A percentile compares a stretch with the other conserved stretches of the same genome.
These are phyloP conservation scores for Clarias platycephalus DNA, from an alignment of 2,797 vertebrate genomes.

Conservation along the genomic window DNA sequence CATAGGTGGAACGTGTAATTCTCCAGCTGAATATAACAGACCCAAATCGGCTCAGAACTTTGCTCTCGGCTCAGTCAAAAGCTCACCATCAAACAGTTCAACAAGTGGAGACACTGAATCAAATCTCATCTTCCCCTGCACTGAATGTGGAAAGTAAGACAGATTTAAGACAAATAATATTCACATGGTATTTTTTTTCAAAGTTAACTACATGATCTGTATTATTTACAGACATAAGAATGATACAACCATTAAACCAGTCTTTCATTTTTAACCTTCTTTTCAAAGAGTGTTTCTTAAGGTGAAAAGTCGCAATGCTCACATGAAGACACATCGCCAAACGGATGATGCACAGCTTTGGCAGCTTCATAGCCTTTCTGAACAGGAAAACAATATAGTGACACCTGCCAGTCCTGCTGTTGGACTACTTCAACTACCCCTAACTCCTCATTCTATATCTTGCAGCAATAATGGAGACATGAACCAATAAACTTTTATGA, in stretches of 20 bases:
- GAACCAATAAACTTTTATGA: slow-evolving; percentile 19
- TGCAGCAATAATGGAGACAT: slow-evolving; percentile 14
- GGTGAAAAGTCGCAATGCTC: slow-evolving; percentile 88
- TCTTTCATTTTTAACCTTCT: neutral
- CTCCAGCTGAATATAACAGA: slow-evolving; percentile 63
- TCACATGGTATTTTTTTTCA: slow-evolving; percentile 10
- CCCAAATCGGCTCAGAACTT: slow-evolving; percentile 73
- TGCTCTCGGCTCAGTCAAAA: slow-evolving; percentile 73
- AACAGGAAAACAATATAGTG: slow-evolving; percentile 35
- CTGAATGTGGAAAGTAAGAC: slow-evolving; percentile 84
- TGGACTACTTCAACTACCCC: slow-evolving; percentile 35
- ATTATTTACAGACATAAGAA: neutral
- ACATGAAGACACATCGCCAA: slow-evolving; percentile 87
- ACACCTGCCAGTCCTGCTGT: slow-evolving; percentile 31
- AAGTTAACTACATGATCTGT: slow-evolving; percentile 1
- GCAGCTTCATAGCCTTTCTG: slow-evolving; percentile 40
- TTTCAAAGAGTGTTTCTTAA: slow-evolving; percentile 81
- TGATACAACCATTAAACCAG: neutral
- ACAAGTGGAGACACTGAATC: slow-evolving; percentile 82
- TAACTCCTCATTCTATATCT: slow-evolving; percentile 27
- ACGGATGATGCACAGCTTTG: slow-evolving; percentile 64
- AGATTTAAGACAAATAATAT: neutral
- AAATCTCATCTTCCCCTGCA: slow-evolving; percentile 81
- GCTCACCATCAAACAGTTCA: slow-evolving; percentile 81
- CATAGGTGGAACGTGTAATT: slow-evolving; percentile 66